Conservation (phyloP, 2,797 vertebrate genomes). For the Melanotaenia maccullochi region DNA sequence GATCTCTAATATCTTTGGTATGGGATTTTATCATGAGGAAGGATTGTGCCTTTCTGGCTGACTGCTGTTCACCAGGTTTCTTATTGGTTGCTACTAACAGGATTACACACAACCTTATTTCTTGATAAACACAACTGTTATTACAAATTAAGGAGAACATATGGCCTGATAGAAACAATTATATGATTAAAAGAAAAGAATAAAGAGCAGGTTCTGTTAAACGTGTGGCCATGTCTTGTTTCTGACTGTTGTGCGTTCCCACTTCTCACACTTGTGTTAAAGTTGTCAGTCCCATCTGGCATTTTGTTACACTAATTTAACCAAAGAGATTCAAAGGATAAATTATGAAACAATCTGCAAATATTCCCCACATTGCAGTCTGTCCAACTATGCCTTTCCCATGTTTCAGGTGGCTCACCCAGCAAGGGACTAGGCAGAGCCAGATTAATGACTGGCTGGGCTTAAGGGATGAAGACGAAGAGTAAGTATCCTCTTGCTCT, state of each 20-base stretch:
- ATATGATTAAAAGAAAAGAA: too few species aligned
- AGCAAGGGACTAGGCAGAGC: conserved; percentile 90
- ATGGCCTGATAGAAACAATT: neutral
- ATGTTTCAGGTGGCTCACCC: conserved; percentile 88
- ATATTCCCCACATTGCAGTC: neutral
- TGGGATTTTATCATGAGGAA: neutral
- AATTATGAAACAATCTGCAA: neutral
- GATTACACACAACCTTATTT: neutral
- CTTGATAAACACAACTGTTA: neutral
- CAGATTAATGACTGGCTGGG: conserved; percentile 92
- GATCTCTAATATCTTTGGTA: conserved; percentile 18
- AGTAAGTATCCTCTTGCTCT: conserved; percentile 81
- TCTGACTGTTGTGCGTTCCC: neutral
- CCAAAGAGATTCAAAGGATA: neutral
- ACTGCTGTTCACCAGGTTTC: neutral
- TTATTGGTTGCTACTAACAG: neutral
- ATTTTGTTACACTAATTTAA: neutral
- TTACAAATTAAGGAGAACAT: neutral
- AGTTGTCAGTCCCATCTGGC: neutral
- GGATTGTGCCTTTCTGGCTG: neutral
- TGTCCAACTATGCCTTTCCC: conserved; percentile 11
- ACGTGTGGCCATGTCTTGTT: too few species aligned
- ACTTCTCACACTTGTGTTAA: neutral
- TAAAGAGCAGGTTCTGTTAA: too few species aligned
- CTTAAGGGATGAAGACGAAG: conserved; percentile 88